These are phyloP conservation scores for Drosophila basisetae DNA, from an alignment of 2,888 invertebrate genomes.

Conservation along the genomic window DNA sequence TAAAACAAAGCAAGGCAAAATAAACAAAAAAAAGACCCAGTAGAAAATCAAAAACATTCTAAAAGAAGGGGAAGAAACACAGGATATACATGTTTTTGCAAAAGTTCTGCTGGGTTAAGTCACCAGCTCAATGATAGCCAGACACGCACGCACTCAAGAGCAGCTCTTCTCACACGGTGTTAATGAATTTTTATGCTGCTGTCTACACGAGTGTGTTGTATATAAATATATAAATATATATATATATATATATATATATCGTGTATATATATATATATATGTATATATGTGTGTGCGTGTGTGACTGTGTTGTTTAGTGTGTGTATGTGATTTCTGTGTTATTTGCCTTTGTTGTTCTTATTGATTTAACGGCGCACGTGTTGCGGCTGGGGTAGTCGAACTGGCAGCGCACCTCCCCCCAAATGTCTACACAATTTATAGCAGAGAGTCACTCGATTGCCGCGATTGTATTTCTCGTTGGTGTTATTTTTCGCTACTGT, in stretches of 20 bases:
- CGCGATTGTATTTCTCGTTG: conserved; percentile 27
- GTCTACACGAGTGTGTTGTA: conserved; percentile 6
- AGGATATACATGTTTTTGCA: background rate
- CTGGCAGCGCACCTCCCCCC: conserved; percentile 31
- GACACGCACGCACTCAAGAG: conserved; percentile 22
- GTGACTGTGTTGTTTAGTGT: conserved; percentile 12
- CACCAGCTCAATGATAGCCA: conserved; percentile 22
- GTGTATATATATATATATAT: background rate
- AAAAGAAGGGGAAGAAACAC: background rate
- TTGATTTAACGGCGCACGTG: conserved; percentile 76
- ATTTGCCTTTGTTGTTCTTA: conserved; percentile 62
- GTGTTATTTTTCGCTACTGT: conserved; percentile 26
- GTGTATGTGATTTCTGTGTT: conserved; percentile 16
- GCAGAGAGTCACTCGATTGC: conserved; percentile 22
- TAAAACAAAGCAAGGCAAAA: conserved; percentile 18
- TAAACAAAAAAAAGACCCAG: conserved; percentile 30
- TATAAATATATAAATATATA: too few relatives aligned
- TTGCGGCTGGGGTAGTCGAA: conserved; percentile 62
- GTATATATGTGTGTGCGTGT: background rate
- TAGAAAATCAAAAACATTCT: conserved; percentile 2
- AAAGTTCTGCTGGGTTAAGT: conserved; percentile 25
- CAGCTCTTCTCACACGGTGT: conserved; percentile 56
- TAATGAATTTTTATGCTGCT: conserved; percentile 69
- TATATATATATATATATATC: background rate
- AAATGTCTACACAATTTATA: conserved; percentile 29